Evolutionary conservation across 2,113 vertebrate species (phyloP).

Genomic region (Sapayoa aenigma): DNA sequence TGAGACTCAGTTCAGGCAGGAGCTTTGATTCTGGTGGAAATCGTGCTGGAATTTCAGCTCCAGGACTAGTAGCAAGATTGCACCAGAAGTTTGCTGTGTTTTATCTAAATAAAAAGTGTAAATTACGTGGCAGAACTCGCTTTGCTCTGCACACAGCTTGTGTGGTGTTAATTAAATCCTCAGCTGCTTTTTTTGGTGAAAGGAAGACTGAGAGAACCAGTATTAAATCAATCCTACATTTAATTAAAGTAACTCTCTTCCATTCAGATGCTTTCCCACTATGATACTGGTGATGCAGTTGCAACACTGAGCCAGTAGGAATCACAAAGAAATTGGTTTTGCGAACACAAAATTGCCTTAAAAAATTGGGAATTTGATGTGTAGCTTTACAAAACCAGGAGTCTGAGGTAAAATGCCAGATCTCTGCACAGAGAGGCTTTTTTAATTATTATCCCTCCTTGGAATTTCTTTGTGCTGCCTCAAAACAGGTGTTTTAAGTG

Average conservation of each 20-base stretch:
- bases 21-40: neutral
- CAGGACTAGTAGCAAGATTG: neutral
- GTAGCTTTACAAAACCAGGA: neutral
- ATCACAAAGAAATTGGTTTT: neutral
- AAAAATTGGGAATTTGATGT: neutral
- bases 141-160: conserved; percentile 14
- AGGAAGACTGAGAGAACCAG: conserved; percentile 13
- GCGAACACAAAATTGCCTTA: neutral
- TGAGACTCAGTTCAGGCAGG: neutral
- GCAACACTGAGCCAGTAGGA: neutral
- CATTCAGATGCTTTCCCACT: conserved; percentile 31
- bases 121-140: neutral
- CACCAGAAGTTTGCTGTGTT: neutral
- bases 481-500: neutral
- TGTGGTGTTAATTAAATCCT: conserved; percentile 64
- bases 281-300: neutral
- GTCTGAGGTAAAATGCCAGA: neutral
- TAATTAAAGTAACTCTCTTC: conserved; percentile 52
- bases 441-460: neutral
- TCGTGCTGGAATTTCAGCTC: neutral
- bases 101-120: conserved; percentile 25
- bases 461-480: neutral
- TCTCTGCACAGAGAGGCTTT: neutral
- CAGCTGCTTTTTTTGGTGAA: conserved; percentile 1
- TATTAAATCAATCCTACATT: neutral